phyloP scores from a whole-genome alignment of 2,888 invertebrate species.

The Quadriops clusia region DNA sequence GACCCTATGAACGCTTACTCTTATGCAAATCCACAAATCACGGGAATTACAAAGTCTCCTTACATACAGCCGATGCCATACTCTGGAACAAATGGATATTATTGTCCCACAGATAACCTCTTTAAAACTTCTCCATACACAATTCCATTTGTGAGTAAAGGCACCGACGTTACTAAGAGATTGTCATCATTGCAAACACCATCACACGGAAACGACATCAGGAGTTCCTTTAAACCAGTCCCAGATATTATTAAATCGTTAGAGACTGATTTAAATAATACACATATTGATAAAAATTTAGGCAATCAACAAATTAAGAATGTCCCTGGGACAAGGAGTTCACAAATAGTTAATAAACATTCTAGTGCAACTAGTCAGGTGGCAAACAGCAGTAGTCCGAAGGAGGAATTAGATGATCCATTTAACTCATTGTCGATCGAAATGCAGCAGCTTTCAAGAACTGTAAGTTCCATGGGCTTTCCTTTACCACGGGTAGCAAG shows the following conservation, averaged over 20 bases:
- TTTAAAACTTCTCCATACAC: slow-evolving; percentile 10
- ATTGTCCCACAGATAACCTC: slow-evolving; percentile 4
- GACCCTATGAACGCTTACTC: slow-evolving; percentile 9
- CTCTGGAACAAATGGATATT: slow-evolving; percentile 5
- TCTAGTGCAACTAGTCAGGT: slow-evolving; percentile 13
- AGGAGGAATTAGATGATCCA: slow-evolving; percentile 30
- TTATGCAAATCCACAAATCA: slow-evolving; percentile 11
- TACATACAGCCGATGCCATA: slow-evolving; percentile 10
- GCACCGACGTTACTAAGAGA: neutral
- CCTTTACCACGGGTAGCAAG: slow-evolving; percentile 67
- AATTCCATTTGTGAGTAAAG: slow-evolving; percentile 10
- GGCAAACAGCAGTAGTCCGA: slow-evolving; percentile 13
- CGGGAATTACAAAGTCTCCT: slow-evolving; percentile 11
- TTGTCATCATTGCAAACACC: slow-evolving; percentile 2
- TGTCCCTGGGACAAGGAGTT: too few species aligned
- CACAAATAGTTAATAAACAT: slow-evolving; percentile 12
- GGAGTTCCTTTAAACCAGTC: slow-evolving; percentile 42
- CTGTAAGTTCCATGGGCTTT: slow-evolving; percentile 82
- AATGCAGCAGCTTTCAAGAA: slow-evolving; percentile 55
- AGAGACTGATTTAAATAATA: slow-evolving; percentile 48
- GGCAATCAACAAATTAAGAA: too few species aligned
- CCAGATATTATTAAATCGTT: slow-evolving; percentile 66
- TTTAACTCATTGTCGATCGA: slow-evolving; percentile 39
- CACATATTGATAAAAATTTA: slow-evolving; percentile 26
- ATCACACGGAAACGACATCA: slow-evolving; percentile 9